A percentile compares a stretch with the other conserved stretches of the same genome.
Conservation (phyloP, 2,113 vertebrate genomes). For the Microtus richardsoni region DNA sequence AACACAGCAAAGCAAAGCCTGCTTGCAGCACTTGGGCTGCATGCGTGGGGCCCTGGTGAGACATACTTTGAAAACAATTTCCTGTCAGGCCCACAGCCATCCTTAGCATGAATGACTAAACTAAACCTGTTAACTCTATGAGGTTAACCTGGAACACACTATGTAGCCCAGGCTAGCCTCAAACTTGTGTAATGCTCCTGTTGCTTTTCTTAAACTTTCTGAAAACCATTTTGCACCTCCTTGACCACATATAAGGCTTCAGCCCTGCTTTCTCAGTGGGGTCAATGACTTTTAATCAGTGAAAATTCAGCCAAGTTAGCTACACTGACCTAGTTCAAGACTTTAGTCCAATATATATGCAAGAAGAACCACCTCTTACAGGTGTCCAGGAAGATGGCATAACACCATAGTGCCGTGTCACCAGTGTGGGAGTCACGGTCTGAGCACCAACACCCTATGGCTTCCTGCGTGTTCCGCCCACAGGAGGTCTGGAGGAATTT, state of each 20-base stretch:
- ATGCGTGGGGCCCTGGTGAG: not conserved
- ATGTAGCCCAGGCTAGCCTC: not conserved
- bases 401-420: not conserved
- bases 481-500: not conserved
- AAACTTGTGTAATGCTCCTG: not conserved
- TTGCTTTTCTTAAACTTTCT: not conserved
- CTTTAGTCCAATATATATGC: rapidly evolving
- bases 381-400: not conserved
- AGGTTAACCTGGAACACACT: not conserved
- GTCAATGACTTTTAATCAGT: not conserved
- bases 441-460: not conserved
- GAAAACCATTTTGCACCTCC: not conserved
- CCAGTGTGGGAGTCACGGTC: rapidly evolving
- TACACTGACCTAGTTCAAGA: not conserved
- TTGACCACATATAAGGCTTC: not conserved
- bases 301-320: not conserved
- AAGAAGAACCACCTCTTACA: not conserved
- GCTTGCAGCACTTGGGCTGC: not conserved
- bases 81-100: rapidly evolving
- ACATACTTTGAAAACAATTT: not conserved
- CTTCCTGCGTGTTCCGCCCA: not conserved
- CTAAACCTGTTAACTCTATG: rapidly evolving
- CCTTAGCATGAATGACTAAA: rapidly evolving
- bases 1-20: not conserved
- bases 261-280: not conserved